Base-by-base conservation (phyloP, 2,797 vertebrate genomes). In the Hipposideros larvatus region DNA sequence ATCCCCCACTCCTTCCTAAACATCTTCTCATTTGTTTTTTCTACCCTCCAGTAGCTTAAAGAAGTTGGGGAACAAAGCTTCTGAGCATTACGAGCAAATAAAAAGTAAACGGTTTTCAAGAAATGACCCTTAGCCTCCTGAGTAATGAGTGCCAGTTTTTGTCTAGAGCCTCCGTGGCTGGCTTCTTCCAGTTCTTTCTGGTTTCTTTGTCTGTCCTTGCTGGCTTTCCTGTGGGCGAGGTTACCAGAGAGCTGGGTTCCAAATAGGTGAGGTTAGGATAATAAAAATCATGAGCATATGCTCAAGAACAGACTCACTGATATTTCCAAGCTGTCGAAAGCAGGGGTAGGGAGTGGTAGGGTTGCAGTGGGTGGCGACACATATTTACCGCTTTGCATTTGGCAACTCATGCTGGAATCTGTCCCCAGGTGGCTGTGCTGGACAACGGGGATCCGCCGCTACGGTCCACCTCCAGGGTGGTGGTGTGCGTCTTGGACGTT, bases 391-490 rank as follows among this genome's bases (percentile, higher is more conserved):
- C 43, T 89, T 73, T 71, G 46, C 11, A 0, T 28, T 14, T 65
- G 70, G 22, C n/a, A 37, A 31, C 74, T 68, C 93, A 79, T 5
- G 0, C 34, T 95, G 10, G 11, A 41, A 96, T 95, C 97, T 97
- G 68, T 94, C 97, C 95, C 22, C 98, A 99, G 99, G 99, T 99
- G 16, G 99, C 99, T 0, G 99, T 99, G 73, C 99, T 99, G 0
- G 99, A 99, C 98, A 99, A 99, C 0, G 99, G 99, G 26, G 98
- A 98, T 5, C 99, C 99, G 1, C 28, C 98, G 3, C 96, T 99
- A 28, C 98, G 98, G 92, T 99, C 99, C 96, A 99, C 99, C 75
- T 99, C 99, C 96, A 99, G 99, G 34, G 99, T 99, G 0, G 98
- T 99, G 92, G 98, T 99, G 93, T 96, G 98, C 68, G 98, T 99